Evolutionary conservation across 2,797 vertebrate species (phyloP), one percentile per base, ranked within the genome.

Genomic region (Lepilemur ruficaudatus): DNA sequence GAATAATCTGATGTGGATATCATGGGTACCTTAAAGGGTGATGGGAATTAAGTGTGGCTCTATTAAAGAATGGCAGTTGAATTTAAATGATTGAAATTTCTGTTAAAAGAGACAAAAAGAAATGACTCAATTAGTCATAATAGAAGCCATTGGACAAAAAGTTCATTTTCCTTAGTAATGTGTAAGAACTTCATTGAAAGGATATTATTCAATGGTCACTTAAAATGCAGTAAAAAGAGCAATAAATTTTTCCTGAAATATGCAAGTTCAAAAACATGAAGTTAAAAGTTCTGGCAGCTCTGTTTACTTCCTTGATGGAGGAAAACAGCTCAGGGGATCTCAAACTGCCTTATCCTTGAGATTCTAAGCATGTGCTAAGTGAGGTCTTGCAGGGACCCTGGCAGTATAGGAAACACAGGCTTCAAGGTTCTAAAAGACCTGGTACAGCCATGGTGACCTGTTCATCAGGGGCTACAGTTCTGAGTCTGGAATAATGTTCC

Each of bases 231-330:
- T 41, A 65, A 97, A 96, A 93, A 79, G 18, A 1, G 5, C 38
- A 57, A 55, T 70, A 67, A 0, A 28, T 76, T 95, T 93, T 95
- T 96, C 18, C 91, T 94, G 79, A 69, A 95, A 97, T 97, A 93
- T 43, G 20, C 73, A 4, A 12, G 23, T 69, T 5, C 78, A 96
- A 90, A 93, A 65, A 1, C 50, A 91, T 28, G 5, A 84, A 96
- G 30, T 69, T 86, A 91, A 32, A 0, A 25, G 8, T 96, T 97
- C 95, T 96, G 17, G n/a, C 95, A 75, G 38, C 85, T 95, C 18
- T 92, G 25, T n/a, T 97, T 57, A 67, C 80, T 97, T 98, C n/a
- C 35, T 6, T 32, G 14, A 76, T 18, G 43, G 73, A 35, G 13
- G 0, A 46, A 75, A 72, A 8, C 28, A 96, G 81, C 48, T 63